phyloP scores from a whole-genome alignment of 2,113 vertebrate genomes.

The Psephotus haematonotus region DNA sequence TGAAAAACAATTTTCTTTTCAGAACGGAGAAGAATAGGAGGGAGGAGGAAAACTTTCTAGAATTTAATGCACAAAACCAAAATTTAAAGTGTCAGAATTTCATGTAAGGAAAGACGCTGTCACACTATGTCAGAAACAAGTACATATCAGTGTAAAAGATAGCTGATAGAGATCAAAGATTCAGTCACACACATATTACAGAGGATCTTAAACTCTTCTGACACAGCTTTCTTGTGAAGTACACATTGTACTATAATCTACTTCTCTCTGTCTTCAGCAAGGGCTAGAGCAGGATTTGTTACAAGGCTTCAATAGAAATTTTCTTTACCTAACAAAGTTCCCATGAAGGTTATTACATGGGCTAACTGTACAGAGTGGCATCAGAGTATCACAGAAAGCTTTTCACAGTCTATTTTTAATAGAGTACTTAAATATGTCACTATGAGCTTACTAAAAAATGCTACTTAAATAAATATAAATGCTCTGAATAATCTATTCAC shows the following conservation, averaged over 20 bases:
- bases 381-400: not conserved
- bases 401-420: not conserved
- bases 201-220: not conserved
- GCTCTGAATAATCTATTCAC: not conserved
- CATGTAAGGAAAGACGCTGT: not conserved
- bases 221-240: not conserved
- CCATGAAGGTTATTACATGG: not conserved
- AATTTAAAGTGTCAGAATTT: not conserved
- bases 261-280: not conserved
- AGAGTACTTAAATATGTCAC: not conserved
- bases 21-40: not conserved
- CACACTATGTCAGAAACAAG: not conserved
- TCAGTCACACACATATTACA: not conserved
- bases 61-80: not conserved
- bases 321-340: not conserved
- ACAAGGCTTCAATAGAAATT: not conserved
- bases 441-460: not conserved
- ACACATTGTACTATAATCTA: not conserved
- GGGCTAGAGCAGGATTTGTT: not conserved
- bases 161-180: not conserved
- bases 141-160: not conserved
- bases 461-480: not conserved
- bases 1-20: not conserved
- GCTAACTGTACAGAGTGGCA: not conserved
- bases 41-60: not conserved